Base-by-base conservation (phyloP, 2,113 vertebrate species). In the Rattus norvegicus region DNA sequence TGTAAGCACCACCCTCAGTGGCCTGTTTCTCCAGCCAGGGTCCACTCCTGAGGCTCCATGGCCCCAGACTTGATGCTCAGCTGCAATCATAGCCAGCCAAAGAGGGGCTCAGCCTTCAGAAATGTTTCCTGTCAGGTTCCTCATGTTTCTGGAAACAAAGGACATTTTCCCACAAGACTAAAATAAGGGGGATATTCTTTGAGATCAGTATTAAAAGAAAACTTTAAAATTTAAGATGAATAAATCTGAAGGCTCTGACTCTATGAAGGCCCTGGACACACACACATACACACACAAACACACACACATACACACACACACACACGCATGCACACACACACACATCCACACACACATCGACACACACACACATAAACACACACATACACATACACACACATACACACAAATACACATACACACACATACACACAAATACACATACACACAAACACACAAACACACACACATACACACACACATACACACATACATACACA, bases 181-280 rank as follows among this genome's bases (percentile, higher is more conserved):
- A 95, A 96, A 85, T 56, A 24, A 65, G 19, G 59, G 39, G 49
- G 49, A 39, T 2, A 80, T 19, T 93, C n/a, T 75, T 92, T 9
- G 47, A 73, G 73, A 19, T 39, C 56, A 70, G 11, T 76, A 54
- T 91, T 83, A 88, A 95, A 91, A 91, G 14, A 80, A 63, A 92
- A 93, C 39, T 49, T 73, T 49, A 89, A 84, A 2, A 10, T 59
- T 39, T 75, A 43, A 52, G 67, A 22, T 49, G 36, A 73, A 16
- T 8, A 59, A 86, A 24, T 89, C 12, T 16, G 39, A 63, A 26
- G 19, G 8, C 2, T 90, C 22, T 69, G 43, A 63, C 56, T 72
- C 59, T 81, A 4, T 30, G n/a, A 69, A 52, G 93, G 83, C 26
- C 36, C 2, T 26, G 11, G 36, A 36, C 63, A 9, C 30, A 65